These are phyloP conservation scores for Premnoplex brunnescens DNA, from an alignment of 2,797 vertebrate species.

Conservation along the genomic window DNA sequence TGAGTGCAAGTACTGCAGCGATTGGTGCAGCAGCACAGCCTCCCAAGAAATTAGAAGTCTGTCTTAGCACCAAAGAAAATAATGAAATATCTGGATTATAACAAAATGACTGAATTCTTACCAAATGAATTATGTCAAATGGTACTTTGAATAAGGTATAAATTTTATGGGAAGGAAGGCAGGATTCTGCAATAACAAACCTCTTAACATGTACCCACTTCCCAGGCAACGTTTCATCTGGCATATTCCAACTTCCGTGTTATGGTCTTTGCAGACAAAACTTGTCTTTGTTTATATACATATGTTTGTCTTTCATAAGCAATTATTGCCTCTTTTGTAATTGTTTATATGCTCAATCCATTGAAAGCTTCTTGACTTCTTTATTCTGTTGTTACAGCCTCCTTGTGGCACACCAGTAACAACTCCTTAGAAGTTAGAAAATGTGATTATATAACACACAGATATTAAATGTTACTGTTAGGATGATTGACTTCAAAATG, in stretches of 20 bases:
- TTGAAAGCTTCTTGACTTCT: constrained; percentile 28
- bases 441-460: constrained; percentile 56
- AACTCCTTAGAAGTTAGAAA: constrained; percentile 31
- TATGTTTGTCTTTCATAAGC: background rate
- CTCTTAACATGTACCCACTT: background rate
- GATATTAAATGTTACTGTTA: constrained; percentile 62
- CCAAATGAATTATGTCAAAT: background rate
- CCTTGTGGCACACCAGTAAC: constrained; percentile 18
- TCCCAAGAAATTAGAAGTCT: background rate
- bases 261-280: background rate
- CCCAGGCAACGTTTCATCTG: constrained; percentile 41
- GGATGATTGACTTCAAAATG: constrained; percentile 64
- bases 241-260: constrained; percentile 14
- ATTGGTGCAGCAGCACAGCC: background rate
- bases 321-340: background rate
- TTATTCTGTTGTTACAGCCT: constrained; percentile 28
- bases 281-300: background rate
- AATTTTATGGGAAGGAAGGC: background rate
- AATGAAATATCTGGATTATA: background rate
- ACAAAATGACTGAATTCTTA: background rate
- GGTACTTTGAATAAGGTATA: background rate
- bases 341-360: background rate
- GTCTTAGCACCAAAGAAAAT: background rate
- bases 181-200: background rate
- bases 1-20: background rate